Conservation (phyloP, 2,888 invertebrate species). For the Meteorus colon region DNA sequence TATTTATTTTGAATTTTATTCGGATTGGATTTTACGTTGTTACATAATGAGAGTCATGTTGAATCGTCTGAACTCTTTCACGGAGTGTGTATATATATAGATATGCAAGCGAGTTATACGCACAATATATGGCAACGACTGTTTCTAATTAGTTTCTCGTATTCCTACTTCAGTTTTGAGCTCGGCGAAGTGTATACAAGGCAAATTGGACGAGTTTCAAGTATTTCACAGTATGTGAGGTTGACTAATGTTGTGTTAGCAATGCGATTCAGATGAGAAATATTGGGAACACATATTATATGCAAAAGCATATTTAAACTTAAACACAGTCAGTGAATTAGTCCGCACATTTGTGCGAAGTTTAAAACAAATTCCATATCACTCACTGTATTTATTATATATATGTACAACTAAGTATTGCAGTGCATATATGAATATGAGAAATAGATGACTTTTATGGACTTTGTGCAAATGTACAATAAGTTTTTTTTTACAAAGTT, state of each 20-base stretch:
- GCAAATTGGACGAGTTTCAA: slow-evolving; percentile 9
- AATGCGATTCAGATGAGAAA: not conserved
- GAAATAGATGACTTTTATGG: too few relatives aligned
- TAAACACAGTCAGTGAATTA: not conserved
- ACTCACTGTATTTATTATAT: not conserved
- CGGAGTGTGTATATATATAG: not conserved
- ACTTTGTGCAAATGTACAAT: not conserved
- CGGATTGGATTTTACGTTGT: not conserved
- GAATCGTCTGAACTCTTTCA: not conserved
- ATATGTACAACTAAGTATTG: not conserved
- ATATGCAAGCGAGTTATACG: not conserved
- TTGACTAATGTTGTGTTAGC: not conserved
- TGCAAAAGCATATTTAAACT: not conserved
- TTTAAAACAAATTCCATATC: not conserved
- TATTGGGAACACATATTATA: not conserved
- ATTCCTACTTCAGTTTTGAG: slow-evolving; percentile 53
- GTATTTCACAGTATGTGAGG: not conserved
- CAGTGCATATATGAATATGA: not conserved
- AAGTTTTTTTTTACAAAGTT: not conserved
- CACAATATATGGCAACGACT: slow-evolving; percentile 57
- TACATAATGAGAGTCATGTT: not conserved
- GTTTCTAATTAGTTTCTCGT: slow-evolving; percentile 66
- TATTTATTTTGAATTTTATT: not conserved
- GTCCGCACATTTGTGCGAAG: not conserved
- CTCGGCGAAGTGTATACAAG: slow-evolving; percentile 40